These are phyloP conservation scores for Cerceris rybyensis DNA, from an alignment of 2,888 invertebrate species.

Conservation along the genomic window DNA sequence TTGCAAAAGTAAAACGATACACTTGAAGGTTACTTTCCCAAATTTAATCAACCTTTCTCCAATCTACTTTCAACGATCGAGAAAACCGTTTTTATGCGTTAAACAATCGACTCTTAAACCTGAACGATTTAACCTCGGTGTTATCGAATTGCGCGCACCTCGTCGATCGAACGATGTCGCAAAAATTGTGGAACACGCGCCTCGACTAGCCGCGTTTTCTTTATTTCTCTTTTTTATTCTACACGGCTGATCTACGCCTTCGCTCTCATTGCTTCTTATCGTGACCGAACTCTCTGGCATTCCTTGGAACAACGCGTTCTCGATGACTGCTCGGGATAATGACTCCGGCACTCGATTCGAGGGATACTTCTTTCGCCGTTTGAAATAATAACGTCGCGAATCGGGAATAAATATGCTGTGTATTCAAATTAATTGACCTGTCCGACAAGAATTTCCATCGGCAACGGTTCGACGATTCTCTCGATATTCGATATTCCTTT, in stretches of 20 bases:
- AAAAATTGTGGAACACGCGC: not conserved
- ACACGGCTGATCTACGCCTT: not conserved
- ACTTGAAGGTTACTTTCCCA: no score
- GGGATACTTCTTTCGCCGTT: not conserved
- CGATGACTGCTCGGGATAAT: not conserved
- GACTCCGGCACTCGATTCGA: not conserved
- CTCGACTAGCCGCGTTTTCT: not conserved
- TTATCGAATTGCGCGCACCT: constrained; percentile 21
- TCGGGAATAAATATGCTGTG: not conserved
- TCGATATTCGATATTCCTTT: not conserved
- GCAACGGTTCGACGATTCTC: not conserved
- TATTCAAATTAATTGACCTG: not conserved
- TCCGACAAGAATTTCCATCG: constrained; percentile 13
- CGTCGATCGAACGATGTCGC: not conserved
- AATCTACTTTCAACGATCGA: constrained; percentile 5
- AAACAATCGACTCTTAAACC: constrained; percentile 49
- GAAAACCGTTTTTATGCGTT: constrained; percentile 45
- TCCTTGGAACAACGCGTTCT: constrained; percentile 4
- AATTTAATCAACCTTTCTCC: no score
- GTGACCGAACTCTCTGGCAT: not conserved
- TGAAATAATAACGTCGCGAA: not conserved
- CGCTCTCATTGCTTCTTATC: not conserved
- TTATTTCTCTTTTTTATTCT: not conserved
- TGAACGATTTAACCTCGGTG: constrained; percentile 34
- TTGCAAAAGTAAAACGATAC: no score